Conservation (phyloP, 2,888 invertebrate species). For the Rapana venosa region DNA sequence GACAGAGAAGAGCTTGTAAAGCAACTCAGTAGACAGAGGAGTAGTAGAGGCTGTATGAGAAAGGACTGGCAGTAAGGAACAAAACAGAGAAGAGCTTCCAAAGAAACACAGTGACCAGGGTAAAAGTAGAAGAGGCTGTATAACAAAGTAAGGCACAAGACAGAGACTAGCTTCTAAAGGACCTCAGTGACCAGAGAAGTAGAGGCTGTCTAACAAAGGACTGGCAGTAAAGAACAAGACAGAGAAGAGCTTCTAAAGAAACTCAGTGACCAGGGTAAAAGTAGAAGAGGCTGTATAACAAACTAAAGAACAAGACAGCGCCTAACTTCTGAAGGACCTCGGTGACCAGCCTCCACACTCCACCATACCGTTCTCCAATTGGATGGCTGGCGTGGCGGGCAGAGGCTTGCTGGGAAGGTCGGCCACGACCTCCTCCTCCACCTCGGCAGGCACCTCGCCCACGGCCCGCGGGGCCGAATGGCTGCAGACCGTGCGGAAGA, state of each 20-base stretch:
- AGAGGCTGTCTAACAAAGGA: no score
- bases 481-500: slow-evolving; percentile 58
- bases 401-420: slow-evolving; percentile 35
- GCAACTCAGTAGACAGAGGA: no score
- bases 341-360: neutral
- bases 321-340: neutral
- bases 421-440: slow-evolving; percentile 36
- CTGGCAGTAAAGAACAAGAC: no score
- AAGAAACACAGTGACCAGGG: neutral
- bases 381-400: slow-evolving; percentile 52
- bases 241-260: neutral
- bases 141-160: no score
- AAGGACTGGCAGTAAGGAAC: no score
- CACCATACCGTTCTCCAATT: slow-evolving; percentile 41
- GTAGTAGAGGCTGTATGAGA: no score
- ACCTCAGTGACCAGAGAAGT: no score
- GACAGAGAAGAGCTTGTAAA: no score
- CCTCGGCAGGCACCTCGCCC: slow-evolving; percentile 46
- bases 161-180: no score
- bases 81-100: neutral
- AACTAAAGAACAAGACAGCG: neutral
- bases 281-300: no score
- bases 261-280: neutral
- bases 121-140: no score
- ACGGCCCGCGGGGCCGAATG: slow-evolving; percentile 57